These are phyloP conservation scores for Spheniscus humboldti DNA, from an alignment of 2,797 vertebrate genomes.

Conservation along the genomic window DNA sequence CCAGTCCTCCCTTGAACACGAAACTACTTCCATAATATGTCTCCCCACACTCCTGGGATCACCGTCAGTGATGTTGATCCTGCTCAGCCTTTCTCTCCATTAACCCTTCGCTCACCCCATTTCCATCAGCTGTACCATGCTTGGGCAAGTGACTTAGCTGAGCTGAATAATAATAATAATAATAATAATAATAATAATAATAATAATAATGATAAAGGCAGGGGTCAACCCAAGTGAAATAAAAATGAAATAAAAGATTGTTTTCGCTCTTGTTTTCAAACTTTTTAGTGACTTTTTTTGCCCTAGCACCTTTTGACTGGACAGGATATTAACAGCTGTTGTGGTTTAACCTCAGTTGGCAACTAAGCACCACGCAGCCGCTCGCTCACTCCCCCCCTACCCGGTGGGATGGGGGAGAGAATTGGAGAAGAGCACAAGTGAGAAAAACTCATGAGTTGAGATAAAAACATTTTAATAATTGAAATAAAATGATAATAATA, in stretches of 20 bases:
- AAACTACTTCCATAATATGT: not conserved
- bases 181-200: too few species aligned
- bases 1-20: not conserved
- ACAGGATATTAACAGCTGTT: not conserved
- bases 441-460: too few species aligned
- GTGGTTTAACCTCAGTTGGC: too few species aligned
- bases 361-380: too few species aligned
- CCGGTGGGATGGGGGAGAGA: too few species aligned
- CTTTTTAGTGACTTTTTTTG: not conserved
- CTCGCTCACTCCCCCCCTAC: too few species aligned
- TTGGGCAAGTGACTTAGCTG: not conserved
- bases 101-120: not conserved
- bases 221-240: not conserved
- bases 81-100: not conserved
- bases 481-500: too few species aligned
- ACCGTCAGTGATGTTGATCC: not conserved
- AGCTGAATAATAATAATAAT: not conserved
- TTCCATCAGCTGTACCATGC: not conserved
- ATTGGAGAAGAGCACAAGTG: too few species aligned
- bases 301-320: fast-evolving
- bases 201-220: not conserved
- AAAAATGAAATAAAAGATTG: not conserved
- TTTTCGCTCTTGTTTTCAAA: not conserved
- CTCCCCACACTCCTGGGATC: not conserved
- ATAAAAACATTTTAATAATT: too few species aligned